A percentile compares a stretch with the other conserved stretches of the same genome.
Evolutionary conservation across 2,888 invertebrate species (phyloP).

Genomic region (Pachymerium ferrugineum): DNA sequence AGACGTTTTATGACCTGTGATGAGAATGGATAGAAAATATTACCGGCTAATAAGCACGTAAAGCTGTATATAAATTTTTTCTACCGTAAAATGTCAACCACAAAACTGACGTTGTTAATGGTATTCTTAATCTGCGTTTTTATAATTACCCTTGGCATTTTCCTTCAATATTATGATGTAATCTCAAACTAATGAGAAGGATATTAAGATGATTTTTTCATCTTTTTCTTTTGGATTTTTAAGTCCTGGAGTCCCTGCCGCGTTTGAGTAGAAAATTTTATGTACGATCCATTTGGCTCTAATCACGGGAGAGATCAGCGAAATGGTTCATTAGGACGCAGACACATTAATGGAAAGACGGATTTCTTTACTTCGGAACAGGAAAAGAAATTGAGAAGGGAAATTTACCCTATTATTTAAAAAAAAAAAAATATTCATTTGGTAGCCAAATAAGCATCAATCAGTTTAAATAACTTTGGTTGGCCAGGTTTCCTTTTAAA

Average conservation of each 20-base stretch:
- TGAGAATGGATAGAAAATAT: too few species aligned
- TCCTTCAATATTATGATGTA: neutral
- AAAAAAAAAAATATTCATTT: too few species aligned
- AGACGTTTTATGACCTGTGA: too few species aligned
- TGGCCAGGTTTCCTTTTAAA: too few species aligned
- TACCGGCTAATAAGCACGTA: too few species aligned
- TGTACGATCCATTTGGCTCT: conserved; percentile 11
- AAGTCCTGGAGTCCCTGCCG: neutral
- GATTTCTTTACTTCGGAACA: neutral
- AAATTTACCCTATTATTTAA: too few species aligned
- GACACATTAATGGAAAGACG: conserved; percentile 20
- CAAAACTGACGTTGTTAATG: neutral
- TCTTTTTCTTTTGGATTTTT: neutral
- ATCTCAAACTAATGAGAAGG: neutral
- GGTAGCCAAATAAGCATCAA: too few species aligned
- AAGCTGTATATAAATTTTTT: too few species aligned
- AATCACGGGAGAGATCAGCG: conserved; percentile 11
- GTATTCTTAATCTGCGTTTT: neutral
- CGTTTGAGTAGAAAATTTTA: conserved; percentile 10
- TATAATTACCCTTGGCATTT: neutral
- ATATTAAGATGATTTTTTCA: neutral
- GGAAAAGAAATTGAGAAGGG: neutral
- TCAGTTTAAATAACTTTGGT: too few species aligned
- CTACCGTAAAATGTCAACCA: neutral
- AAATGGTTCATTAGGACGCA: conserved; percentile 12